These are phyloP conservation scores for Characodon lateralis DNA, from an alignment of 2,797 vertebrate genomes.

Conservation along the genomic window DNA sequence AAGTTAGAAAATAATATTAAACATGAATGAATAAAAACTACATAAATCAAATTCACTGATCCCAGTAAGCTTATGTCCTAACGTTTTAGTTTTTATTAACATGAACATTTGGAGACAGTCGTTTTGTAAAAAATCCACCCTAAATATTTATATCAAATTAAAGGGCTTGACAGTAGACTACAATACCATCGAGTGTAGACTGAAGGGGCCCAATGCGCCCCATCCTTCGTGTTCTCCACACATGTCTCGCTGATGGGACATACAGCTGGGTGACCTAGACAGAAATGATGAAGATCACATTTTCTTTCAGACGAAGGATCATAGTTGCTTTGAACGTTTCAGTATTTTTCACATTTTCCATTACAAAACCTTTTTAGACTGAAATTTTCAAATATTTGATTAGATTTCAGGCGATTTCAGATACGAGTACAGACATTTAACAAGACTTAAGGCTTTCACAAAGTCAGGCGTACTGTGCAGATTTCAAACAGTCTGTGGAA, in stretches of 20 bases:
- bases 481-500: too few species aligned
- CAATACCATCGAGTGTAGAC: conserved; percentile 92
- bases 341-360: not conserved
- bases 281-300: not conserved
- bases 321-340: not conserved
- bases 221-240: conserved; percentile 95
- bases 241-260: conserved; percentile 92
- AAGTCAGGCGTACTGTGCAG: too few species aligned
- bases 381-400: not conserved
- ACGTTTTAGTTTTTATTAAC: not conserved
- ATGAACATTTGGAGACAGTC: not conserved
- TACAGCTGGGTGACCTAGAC: conserved; percentile 95
- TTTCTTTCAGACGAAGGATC: not conserved
- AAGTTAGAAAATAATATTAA: too few species aligned
- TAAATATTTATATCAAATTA: not conserved
- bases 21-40: not conserved
- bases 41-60: not conserved
- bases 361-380: not conserved
- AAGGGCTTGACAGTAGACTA: not conserved
- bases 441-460: too few species aligned
- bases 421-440: too few species aligned
- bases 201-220: conserved; percentile 95
- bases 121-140: not conserved
- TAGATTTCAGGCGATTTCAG: not conserved
- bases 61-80: not conserved